Evolutionary conservation across 2,888 invertebrate species (phyloP), one percentile per base, ranked within the genome.

Genomic region (Euspilapteryx auroguttella): DNA sequence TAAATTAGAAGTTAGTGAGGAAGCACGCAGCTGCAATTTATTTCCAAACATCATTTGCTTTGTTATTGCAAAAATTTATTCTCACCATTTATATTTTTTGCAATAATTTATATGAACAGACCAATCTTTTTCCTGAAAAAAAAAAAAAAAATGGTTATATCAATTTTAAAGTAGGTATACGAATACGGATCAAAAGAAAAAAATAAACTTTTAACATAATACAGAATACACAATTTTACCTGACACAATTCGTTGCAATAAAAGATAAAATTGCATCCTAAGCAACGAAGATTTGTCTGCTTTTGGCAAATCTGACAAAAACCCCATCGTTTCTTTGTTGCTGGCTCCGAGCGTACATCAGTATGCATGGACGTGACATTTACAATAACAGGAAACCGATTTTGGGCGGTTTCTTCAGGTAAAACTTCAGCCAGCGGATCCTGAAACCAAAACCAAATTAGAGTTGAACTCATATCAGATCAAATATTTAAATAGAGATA

Each of bases 161-260:
- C n/a, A n/a, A n/a, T n/a, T n/a, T n/a, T n/a, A n/a, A n/a, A n/a
- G n/a, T n/a, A n/a, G n/a, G n/a, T n/a, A n/a, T n/a, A n/a, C n/a
- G n/a, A n/a, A n/a, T n/a, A n/a, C n/a, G n/a, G n/a, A n/a, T n/a
- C n/a, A n/a, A n/a, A n/a, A n/a, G n/a, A n/a, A n/a, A n/a, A n/a
- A n/a, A n/a, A n/a, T n/a, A n/a, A n/a, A n/a, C n/a, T n/a, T n/a
- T n/a, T n/a, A n/a, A n/a, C n/a, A n/a, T n/a, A n/a, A n/a, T n/a
- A n/a, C n/a, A n/a, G n/a, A n/a, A n/a, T n/a, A n/a, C n/a, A n/a
- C n/a, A n/a, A n/a, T n/a, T n/a, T 37, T 47, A 59, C 61, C 57
- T 51, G 49, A 30, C 61, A 61, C 13, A 35, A 26, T 32, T 28
- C 22, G 28, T 44, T 42, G 44, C 61, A 59, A 31, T 56, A 61